Base-by-base conservation (phyloP, 2,797 vertebrate genomes). In the Discoglossus pictus region DNA sequence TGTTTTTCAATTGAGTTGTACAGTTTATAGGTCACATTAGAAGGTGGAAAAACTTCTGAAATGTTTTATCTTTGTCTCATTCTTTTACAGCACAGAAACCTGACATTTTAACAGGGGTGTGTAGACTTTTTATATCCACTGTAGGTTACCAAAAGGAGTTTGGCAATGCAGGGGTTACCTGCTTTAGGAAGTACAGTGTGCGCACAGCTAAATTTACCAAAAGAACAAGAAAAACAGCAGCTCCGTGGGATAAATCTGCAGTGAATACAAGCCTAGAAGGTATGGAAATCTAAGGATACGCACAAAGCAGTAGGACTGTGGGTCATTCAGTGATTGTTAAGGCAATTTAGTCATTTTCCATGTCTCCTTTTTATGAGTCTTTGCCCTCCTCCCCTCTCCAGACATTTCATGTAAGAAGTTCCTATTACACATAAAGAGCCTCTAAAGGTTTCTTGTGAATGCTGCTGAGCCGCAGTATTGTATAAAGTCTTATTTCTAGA, bases 401-500 rank as follows among this genome's bases (percentile, higher is more conserved):
- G 40, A 44, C 59, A 58, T 70, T 56, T 48, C 16, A 47, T 55
- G 27, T 24, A 40, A 47, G 43, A 51, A 27, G 51, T 35, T 63
- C 36, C 67, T 63, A 21, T 64, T 71, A 61, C 64, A 35, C 47
- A 71, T 13, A 54, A 24, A 61, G 25, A 71, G 60, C 48, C 43
- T 56, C 42, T 46, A 56, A 56, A 55, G 42, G 18, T 56, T 70
- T 63, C 23, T 10, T 20, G 24, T 50, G 67, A 70, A 70, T 48
- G 43, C 35, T 40, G 20, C 60, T 27, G 25, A 56, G 59, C 43
- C 51, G 46, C 47, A 23, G 59, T 52, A 63, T 58, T 70, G 34
- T 70, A 43, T 31, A n/a, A 16, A 20, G 51, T 39, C 67, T 60
- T 70, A 63, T 70, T 70, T 70, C 52, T 63, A 43, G 51, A 70